Percentiles rank a stretch among this genome's conserved stretches.
phyloP scores from a whole-genome alignment of 2,113 vertebrate genomes.

The Erinaceus europaeus region DNA sequence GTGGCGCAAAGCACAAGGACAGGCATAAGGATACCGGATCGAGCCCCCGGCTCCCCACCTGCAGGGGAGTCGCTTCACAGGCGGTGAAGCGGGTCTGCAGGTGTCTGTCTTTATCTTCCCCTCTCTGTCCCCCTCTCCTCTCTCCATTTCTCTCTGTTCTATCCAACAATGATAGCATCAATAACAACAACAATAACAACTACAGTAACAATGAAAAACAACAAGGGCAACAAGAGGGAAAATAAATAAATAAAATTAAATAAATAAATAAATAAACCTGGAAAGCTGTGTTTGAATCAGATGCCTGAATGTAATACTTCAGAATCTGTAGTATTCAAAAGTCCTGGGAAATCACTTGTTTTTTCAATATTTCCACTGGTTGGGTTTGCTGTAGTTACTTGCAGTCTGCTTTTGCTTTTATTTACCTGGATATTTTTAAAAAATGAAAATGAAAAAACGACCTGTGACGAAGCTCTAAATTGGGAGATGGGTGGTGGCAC shows the following conservation, averaged over 20 bases:
- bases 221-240: no score
- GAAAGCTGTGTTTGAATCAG: not conserved
- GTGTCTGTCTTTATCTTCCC: not conserved
- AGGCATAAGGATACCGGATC: no score
- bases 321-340: slow-evolving; percentile 1
- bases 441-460: slow-evolving; percentile 19
- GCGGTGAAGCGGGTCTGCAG: no score
- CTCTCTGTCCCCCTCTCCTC: not conserved
- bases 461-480: no score
- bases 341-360: not conserved
- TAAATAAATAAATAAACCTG: not conserved
- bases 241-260: no score
- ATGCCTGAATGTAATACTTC: not conserved
- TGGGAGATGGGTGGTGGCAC: no score
- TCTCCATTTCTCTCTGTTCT: not conserved
- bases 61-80: no score
- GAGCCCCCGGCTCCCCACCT: no score
- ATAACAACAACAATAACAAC: no score
- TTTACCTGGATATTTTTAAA: slow-evolving; percentile 22
- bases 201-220: no score
- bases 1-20: no score
- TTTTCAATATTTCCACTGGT: not conserved
- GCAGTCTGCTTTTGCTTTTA: not conserved
- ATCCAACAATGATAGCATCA: no score
- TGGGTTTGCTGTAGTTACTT: not conserved